Evolutionary conservation across 2,888 invertebrate genomes (phyloP), one percentile per base, ranked within the genome.

Genomic region (Tupiocoris notatus): DNA sequence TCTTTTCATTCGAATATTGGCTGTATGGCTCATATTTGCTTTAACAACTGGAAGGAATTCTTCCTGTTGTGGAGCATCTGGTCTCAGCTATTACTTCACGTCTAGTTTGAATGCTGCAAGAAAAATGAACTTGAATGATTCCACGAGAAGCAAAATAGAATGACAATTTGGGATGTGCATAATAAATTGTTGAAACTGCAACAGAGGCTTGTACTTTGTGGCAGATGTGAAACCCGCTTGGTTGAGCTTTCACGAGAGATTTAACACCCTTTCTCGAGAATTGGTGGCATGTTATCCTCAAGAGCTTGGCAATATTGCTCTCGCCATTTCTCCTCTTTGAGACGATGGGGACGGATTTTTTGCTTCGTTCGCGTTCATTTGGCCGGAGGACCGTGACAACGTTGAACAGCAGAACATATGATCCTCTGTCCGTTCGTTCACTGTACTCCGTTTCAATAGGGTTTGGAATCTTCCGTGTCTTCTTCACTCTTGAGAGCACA

Each of bases 181-280:
- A 39, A 39, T 39, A 39, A 39, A 39, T 39, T 39, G n/a, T n/a
- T n/a, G 39, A 12, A 12, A 12, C 39, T 39, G 39, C 39, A 39
- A 39, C 39, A 39, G 39, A 7, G 39, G 39, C 39, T 3, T 39
- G 39, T 39, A 39, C 39, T 39, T n/a, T 39, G 39, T 39, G 39
- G 39, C 39, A 39, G 39, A 39, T 39, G 39, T 39, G 39, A 39
- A 39, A 39, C 39, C 3, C 39, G 12, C 39, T 39, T 39, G 39
- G 39, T 39, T 12, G 39, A 39, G 70, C 70, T 70, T 70, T 70
- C 59, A 70, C 70, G 61, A 70, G 70, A 70, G 70, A 70, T 70
- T 70, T 70, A 70, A 70, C 70, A 70, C 70, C 70, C 70, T 70
- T 70, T 70, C 59, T 57, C 24, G 70, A 58, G 59, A 25, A 70